Evolutionary conservation across 2,888 invertebrate genomes (phyloP), one percentile per base, ranked within the genome.

Genomic region (Eulithis prunata): DNA sequence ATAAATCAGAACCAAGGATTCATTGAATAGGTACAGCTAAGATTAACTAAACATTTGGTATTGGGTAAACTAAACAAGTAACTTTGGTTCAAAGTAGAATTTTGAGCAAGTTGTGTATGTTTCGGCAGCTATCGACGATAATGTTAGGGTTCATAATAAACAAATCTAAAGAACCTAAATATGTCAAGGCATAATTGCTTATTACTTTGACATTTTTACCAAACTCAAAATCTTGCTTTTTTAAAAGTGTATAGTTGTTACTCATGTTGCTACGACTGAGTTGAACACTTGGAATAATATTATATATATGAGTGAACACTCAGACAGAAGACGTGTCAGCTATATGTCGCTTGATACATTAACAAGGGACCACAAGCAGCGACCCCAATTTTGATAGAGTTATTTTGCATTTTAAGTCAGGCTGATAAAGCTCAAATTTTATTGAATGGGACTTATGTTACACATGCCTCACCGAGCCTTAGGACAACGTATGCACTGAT

Each of bases 401-500:
- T 49, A 21, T 49, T 14, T 10, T 1, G 47, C 7, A 49, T 21
- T 11, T 49, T 49, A 49, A 10, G 4, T 49, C 11, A 11, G 3
- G 11, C 11, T 21, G 11, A 21, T 49, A 49, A 49, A 49, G 21
- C 49, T 49, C 49, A 21, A 8, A 14, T 49, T 49, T 6, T 36
- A 38, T 53, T 38, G 36, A 36, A 38, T 4, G 8, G 4, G n/a
- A n/a, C n/a, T n/a, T 28, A 14, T 49, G 49, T 14, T 49, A 21
- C 21, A 58, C 21, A 13, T 28, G 28, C 41, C 28, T 41, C n/a
- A 28, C 41, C 43, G 28, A 41, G 10, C 41, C 41, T 51, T 28
- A 43, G 41, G 32, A 4, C n/a, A 10, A 38, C 41, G 47, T 49
- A 11, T 56, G 45, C 52, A 36, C 52, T 57, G 52, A 62, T 57